These are phyloP conservation scores for Biston stratarius DNA, from an alignment of 2,888 invertebrate genomes.

Conservation along the genomic window DNA sequence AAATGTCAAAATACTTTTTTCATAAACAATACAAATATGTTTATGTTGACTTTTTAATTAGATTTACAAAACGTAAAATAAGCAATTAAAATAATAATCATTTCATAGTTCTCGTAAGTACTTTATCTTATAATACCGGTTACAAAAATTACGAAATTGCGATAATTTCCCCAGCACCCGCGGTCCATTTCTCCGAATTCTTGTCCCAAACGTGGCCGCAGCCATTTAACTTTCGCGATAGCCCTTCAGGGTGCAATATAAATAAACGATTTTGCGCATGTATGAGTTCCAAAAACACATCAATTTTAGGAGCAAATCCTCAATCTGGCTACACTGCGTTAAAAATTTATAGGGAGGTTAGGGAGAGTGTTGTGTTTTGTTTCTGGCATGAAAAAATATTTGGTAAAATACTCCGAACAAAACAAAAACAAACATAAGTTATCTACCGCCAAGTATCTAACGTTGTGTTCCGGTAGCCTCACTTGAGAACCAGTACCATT, in stretches of 20 bases:
- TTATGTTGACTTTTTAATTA: neutral
- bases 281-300: conserved; percentile 25
- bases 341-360: conserved; percentile 7
- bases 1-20: no score
- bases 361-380: no score
- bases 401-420: no score
- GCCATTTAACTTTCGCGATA: conserved; percentile 29
- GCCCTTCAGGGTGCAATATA: conserved; percentile 23
- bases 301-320: conserved; percentile 12
- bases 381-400: no score
- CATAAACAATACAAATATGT: no score
- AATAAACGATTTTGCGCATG: conserved; percentile 25
- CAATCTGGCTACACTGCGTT: conserved; percentile 15
- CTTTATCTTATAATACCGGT: no score
- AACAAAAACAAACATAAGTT: no score
- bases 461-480: no score
- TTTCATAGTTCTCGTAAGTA: no score
- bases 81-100: conserved; percentile 15
- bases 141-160: no score
- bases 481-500: no score
- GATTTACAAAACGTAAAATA: neutral
- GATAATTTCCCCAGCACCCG: neutral
- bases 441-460: no score
- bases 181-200: conserved; percentile 1
- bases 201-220: conserved; percentile 26